Evolutionary conservation across 2,113 vertebrate species (phyloP), one percentile per base, ranked within the genome.

Genomic region (Euleptes europaea): DNA sequence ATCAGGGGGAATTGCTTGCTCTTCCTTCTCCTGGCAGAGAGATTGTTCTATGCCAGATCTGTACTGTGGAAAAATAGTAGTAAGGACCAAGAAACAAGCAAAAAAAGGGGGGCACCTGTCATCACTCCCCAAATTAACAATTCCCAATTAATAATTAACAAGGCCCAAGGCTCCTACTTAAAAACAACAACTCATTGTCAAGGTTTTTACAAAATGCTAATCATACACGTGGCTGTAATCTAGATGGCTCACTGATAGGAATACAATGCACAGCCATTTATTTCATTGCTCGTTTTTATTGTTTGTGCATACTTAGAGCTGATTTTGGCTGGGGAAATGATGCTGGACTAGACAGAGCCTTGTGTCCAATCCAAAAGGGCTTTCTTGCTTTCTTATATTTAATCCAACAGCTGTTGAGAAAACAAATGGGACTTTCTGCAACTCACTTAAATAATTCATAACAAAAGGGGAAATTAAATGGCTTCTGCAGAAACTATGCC

Each of bases 91-190:
- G 19, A 23, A 74, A 74, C 12, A 80, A 80, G 5, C 1, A 23
- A 23, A 75, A 0, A 0, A 11, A 4, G 35, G 44, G 79, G 86
- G 86, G 3, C 47, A 3, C 3, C 82, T 1, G 31, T 4, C 23
- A 13, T 21, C 17, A 79, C 3, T 70, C 57, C 54, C 54, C 19
- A 57, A n/a, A 57, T 57, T 57, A 57, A 57, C 54, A 57, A 23
- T 5, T 87, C 35, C 57, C 40, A 38, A 44, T 83, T 88, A 82
- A 85, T 0, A 0, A 57, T 81, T 38, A 10, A 40, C 78, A 76
- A 6, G 28, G 4, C n/a, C 14, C 14, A 0, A 0, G 3, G 17
- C 33, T 63, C 47, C 17, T 10, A 47, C n/a, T 87, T 54, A 3
- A 19, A 19, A 54, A 12, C 10, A 65, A 83, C 65, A 83, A 75